Evolutionary conservation across 2,888 invertebrate species (phyloP), one percentile per base, ranked within the genome.

Genomic region (Calephelis perditalis): DNA sequence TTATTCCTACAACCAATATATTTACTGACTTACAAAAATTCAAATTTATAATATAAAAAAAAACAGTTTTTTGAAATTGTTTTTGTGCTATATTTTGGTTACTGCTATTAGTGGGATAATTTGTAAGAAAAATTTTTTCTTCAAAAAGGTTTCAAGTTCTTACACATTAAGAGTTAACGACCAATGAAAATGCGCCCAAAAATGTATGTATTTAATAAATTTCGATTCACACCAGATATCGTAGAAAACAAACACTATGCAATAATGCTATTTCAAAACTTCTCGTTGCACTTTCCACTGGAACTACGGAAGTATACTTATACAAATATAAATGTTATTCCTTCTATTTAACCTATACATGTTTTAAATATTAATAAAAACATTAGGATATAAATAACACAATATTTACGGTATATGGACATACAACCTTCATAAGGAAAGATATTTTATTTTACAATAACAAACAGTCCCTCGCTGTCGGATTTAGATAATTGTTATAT

Each of bases 401-500:
- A 84, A 81, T 82, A 79, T 74, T 82, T 83, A 86, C 76, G 76
- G 82, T 84, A 85, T 71, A 72, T 84, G 83, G 84, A 86, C 85
- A 81, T 85, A 87, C 87, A 88, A 87, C 87, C 86, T 87, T 87
- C 77, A 76, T 79, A 88, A 85, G 86, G 84, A 85, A 79, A 79
- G 80, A 78, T 78, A 77, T 52, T 26, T 26, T 52, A 65, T 74
- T 77, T 74, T 74, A 78, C 73, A 77, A 73, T 72, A 77, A 73
- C 49, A 49, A 52, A 62, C 71, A 78, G 76, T 81, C 81, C 80
- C 80, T 75, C 70, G 72, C 69, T 70, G 67, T 64, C 67, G 56
- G 62, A 63, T 62, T 67, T 65, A 67, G 37, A 67, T 62, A 62
- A 54, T 62, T 63, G 54, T 60, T 56, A 63, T 60, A 61, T 49